Evolutionary conservation across 2,113 vertebrate genomes (phyloP).

Genomic region (Sturnira hondurensis): DNA sequence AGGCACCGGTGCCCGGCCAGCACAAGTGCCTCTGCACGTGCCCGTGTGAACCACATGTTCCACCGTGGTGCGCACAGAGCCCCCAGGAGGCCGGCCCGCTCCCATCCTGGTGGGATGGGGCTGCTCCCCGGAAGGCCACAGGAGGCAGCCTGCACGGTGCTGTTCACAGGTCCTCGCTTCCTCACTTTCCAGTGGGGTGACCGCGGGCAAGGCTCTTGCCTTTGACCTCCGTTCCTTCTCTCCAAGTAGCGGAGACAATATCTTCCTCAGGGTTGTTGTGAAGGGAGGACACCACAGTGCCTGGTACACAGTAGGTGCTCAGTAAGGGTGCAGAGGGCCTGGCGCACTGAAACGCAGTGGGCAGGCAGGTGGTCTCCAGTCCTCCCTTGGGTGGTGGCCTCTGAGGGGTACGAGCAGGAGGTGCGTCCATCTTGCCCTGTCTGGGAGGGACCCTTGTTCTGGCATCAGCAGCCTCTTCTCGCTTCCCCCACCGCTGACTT

Average conservation of each 20-base stretch:
- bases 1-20: neutral
- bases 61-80: rapidly evolving
- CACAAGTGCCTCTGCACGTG: neutral
- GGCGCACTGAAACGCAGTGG: neutral
- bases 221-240: neutral
- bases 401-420: neutral
- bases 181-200: neutral
- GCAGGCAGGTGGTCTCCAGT: too few relatives aligned
- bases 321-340: neutral
- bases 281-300: neutral
- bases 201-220: neutral
- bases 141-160: too few relatives aligned
- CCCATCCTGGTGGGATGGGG: too few relatives aligned
- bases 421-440: too few relatives aligned
- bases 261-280: neutral
- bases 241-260: neutral
- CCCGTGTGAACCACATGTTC: neutral
- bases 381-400: neutral
- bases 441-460: neutral
- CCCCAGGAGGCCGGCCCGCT: neutral
- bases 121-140: neutral
- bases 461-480: too few relatives aligned
- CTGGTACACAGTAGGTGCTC: neutral
- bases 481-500: too few relatives aligned
- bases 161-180: neutral